Evolutionary conservation across 2,797 vertebrate genomes (phyloP).

Genomic region (Taenioides sp.): DNA sequence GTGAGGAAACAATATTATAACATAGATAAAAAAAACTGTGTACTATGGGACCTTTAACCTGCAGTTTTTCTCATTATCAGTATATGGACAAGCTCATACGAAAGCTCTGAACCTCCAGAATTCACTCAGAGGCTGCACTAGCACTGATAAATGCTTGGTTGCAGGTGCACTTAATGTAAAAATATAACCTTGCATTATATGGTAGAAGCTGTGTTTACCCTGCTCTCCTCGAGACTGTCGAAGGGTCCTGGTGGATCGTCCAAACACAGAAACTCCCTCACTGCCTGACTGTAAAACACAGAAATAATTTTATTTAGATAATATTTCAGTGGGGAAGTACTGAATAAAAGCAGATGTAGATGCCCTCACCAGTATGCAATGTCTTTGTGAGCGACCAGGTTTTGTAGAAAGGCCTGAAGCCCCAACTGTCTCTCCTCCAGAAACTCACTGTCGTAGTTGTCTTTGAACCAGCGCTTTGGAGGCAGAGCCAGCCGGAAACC

Average conservation of each 20-base stretch:
- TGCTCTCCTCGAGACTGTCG: conserved; percentile 95
- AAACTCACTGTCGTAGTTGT: conserved; percentile 93
- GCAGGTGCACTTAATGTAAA: background rate
- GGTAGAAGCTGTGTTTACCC: conserved; percentile 68
- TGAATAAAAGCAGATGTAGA: background rate
- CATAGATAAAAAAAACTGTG: too few relatives aligned
- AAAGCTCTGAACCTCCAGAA: too few relatives aligned
- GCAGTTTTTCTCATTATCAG: too few relatives aligned
- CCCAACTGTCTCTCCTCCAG: conserved; percentile 85
- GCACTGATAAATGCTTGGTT: background rate
- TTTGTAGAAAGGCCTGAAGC: conserved; percentile 87
- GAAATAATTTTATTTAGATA: background rate
- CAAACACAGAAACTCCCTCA: conserved; percentile 94
- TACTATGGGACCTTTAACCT: too few relatives aligned
- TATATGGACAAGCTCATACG: too few relatives aligned
- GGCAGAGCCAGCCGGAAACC: conserved; percentile 91
- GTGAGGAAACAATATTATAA: too few relatives aligned
- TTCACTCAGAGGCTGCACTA: too few relatives aligned
- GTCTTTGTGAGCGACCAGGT: conserved; percentile 92
- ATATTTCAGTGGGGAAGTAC: background rate
- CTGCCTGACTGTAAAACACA: conserved; percentile 80
- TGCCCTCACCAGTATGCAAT: conserved; percentile 85
- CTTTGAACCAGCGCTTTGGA: conserved; percentile 97
- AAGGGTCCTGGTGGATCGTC: conserved; percentile 94
- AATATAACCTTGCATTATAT: too few relatives aligned